Conservation (phyloP, 2,888 invertebrate genomes). For the Oscheius sp. region DNA sequence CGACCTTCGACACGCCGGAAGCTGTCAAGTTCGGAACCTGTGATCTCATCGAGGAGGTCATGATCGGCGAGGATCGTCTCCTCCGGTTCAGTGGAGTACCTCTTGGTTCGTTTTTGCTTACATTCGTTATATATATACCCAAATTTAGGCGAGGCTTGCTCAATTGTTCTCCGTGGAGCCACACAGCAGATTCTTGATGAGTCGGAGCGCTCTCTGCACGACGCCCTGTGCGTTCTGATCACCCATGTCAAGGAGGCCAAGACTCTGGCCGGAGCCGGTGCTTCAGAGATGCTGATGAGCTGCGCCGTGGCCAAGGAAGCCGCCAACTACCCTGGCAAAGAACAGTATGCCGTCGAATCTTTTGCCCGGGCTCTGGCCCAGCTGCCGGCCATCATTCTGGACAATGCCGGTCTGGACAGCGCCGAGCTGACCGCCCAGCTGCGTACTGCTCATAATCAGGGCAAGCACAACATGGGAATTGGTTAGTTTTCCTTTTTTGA, state of each 20-base stretch:
- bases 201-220: constrained; percentile 96
- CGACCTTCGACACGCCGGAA: constrained; percentile 95
- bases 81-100: constrained; percentile 82
- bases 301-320: constrained; percentile 81
- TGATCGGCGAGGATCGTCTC: constrained; percentile 96
- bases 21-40: constrained; percentile 92
- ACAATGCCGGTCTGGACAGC: constrained; percentile 98
- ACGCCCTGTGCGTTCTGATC: constrained; percentile 94
- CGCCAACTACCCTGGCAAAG: constrained; percentile 84
- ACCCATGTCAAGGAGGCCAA: constrained; percentile 94
- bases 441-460: constrained; percentile 88
- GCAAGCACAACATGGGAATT: constrained; percentile 83
- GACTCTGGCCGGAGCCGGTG: constrained; percentile 82
- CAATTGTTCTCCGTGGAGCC: constrained; percentile 94
- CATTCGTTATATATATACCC: not conserved
- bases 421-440: constrained; percentile 92
- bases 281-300: constrained; percentile 96
- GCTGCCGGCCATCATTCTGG: constrained; percentile 93
- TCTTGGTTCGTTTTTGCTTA: constrained; percentile 49
- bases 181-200: constrained; percentile 98
- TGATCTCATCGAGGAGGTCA: constrained; percentile 94
- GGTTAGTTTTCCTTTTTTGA: constrained; percentile 76
- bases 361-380: constrained; percentile 85
- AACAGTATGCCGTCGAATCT: constrained; percentile 95
- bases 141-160: constrained; percentile 88